These are phyloP conservation scores for Myanophis thanlyinensis DNA, from an alignment of 2,113 vertebrate genomes.

Conservation along the genomic window DNA sequence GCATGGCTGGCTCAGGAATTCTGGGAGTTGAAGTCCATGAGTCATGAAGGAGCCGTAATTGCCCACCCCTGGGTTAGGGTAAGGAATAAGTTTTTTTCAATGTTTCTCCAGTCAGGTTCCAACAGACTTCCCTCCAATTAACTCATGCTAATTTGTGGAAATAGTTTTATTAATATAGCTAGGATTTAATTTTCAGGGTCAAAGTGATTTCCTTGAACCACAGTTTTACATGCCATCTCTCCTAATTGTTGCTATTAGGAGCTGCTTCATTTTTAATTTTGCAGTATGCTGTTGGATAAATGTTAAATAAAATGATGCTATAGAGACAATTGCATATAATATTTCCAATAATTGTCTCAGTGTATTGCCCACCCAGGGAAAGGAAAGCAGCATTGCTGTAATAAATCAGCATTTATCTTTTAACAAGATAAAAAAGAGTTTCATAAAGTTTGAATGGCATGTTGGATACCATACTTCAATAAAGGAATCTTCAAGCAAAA, in stretches of 20 bases:
- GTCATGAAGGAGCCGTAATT: too few relatives aligned
- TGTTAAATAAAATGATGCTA: background rate
- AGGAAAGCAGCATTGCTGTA: background rate
- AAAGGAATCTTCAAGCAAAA: background rate
- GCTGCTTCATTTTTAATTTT: background rate
- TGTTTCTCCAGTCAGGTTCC: background rate
- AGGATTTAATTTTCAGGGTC: background rate
- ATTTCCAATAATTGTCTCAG: background rate
- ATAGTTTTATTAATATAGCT: background rate
- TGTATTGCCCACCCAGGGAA: too few relatives aligned
- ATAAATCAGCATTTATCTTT: background rate
- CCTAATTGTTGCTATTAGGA: background rate
- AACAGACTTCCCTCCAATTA: background rate
- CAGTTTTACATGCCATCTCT: background rate
- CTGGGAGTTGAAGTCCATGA: too few relatives aligned
- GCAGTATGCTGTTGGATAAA: background rate
- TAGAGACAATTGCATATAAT: background rate
- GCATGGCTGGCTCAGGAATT: too few relatives aligned
- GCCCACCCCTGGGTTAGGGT: too few relatives aligned
- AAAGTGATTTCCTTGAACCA: background rate
- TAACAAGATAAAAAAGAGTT: too few relatives aligned
- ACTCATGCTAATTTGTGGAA: background rate
- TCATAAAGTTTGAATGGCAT: background rate
- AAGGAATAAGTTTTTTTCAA: background rate
- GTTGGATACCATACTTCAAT: background rate